Percentiles rank a stretch among this genome's conserved stretches.
Conservation (phyloP, 2,888 invertebrate genomes). For the Escarpia spicata region DNA sequence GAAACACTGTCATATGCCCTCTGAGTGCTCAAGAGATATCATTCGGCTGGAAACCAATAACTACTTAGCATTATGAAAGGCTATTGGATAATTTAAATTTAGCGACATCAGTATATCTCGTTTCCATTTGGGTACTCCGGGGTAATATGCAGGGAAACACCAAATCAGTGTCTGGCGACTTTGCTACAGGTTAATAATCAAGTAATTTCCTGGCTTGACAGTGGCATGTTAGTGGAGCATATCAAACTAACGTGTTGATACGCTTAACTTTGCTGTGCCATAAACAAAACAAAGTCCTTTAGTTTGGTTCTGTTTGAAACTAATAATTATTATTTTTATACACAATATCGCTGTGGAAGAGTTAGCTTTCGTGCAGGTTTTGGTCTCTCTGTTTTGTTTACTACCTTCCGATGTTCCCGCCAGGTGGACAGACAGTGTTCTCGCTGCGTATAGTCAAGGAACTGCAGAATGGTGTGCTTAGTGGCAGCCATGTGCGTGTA, state of each 20-base stretch:
- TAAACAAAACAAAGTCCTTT: background rate
- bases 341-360: no score
- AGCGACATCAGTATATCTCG: background rate
- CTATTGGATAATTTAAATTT: background rate
- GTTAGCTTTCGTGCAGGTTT: no score
- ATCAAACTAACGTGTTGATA: background rate
- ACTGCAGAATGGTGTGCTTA: no score
- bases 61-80: background rate
- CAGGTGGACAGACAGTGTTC: no score
- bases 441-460: no score
- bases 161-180: background rate
- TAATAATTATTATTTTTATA: background rate
- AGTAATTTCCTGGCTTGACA: background rate
- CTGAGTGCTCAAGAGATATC: no score
- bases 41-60: background rate
- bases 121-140: background rate
- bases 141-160: background rate
- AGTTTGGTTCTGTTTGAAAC: background rate
- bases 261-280: background rate
- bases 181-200: background rate
- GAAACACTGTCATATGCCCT: no score
- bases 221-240: background rate
- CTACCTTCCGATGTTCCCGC: no score
- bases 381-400: no score
- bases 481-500: no score